Base-by-base conservation (phyloP, 2,888 invertebrate species). In the Ochropleura leucogaster region DNA sequence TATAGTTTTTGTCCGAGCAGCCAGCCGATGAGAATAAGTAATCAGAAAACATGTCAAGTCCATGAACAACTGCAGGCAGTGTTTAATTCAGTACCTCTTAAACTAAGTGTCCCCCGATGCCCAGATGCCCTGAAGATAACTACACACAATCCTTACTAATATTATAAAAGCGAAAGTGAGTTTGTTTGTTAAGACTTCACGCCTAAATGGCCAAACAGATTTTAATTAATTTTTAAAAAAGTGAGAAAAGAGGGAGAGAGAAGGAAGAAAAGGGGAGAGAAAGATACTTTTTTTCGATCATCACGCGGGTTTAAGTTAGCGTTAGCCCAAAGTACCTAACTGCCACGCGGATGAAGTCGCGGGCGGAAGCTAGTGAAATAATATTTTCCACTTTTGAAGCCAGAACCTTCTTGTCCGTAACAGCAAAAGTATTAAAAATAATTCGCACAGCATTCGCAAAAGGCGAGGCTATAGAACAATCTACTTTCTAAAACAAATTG, bases 401-500 rank as follows among this genome's bases (percentile, higher is more conserved):
- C 12, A 53, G 30, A 63, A 66, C 49, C 73, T 69, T 67, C 49
- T 64, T 72, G 59, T 79, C 57, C 47, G 69, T 67, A 70, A 82
- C 67, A 64, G 42, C 49, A 70, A 70, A 77, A 69, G 66, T 72
- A 69, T 72, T 76, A 82, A 82, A 83, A 84, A 81, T 84, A 87
- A 86, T 84, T 87, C 89, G 85, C 90, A 88, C 89, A 88, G 83
- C 89, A 88, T 91, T 89, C 88, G 89, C 91, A 90, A 90, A 79
- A 91, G 86, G 89, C 90, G 90, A 89, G 87, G 86, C 89, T 89
- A 88, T 89, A 91, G 85, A 90, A 91, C 90, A 93, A 88, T 91
- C 90, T 90, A 94, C 95, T 96, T 95, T 96, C 95, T 95, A 96
- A 95, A 94, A 93, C 92, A 95, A 95, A 95, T 95, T 94, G 95